Percentiles rank a stretch among this genome's conserved stretches.
These are phyloP conservation scores for Nomada hirtipes DNA, from an alignment of 2,888 invertebrate genomes.

Conservation along the genomic window DNA sequence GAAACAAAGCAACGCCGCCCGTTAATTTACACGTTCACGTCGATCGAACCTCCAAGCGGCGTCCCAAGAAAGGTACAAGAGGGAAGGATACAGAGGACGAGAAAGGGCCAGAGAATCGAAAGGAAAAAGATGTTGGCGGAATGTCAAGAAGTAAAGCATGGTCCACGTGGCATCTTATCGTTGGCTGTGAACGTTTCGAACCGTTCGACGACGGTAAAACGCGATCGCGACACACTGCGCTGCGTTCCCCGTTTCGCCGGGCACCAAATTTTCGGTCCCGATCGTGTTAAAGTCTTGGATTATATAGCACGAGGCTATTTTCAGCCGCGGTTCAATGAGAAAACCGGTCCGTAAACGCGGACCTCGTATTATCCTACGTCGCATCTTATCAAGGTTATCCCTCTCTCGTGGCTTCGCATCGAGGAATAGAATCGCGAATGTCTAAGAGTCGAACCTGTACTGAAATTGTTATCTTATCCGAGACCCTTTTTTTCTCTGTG, in stretches of 20 bases:
- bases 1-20: not conserved
- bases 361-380: constrained; percentile 51
- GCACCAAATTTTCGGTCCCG: constrained; percentile 11
- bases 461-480: not conserved
- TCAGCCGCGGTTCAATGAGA: constrained; percentile 57
- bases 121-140: constrained; percentile 35
- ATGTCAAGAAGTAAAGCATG: constrained; percentile 49
- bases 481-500: not conserved
- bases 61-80: not conserved
- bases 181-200: constrained; percentile 16
- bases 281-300: constrained; percentile 34
- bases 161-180: constrained; percentile 45
- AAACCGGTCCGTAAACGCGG: constrained; percentile 57
- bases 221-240: constrained; percentile 1
- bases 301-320: constrained; percentile 50
- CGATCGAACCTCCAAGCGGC: not conserved
- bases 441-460: constrained; percentile 2
- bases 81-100: not conserved
- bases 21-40: not conserved
- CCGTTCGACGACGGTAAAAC: constrained; percentile 25
- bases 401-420: constrained; percentile 27
- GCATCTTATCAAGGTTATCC: constrained; percentile 61
- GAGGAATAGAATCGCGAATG: constrained; percentile 37
- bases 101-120: not conserved
- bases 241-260: not conserved